A percentile compares a stretch with the other conserved stretches of the same genome.
Conservation (phyloP, 2,888 invertebrate genomes). For the Nineta flava region DNA sequence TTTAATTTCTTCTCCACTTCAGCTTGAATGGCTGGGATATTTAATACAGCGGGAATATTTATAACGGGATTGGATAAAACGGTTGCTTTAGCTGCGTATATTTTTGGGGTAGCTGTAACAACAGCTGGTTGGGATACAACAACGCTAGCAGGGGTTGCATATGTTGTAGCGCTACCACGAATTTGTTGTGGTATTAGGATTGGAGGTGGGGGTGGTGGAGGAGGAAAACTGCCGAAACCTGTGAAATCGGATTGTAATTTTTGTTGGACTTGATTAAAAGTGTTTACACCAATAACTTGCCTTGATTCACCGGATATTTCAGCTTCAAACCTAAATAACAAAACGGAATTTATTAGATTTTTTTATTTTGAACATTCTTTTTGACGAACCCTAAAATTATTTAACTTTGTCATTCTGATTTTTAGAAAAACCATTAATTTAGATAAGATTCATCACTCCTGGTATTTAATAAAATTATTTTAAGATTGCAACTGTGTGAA, state of each 20-base stretch:
- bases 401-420: no score
- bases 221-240: conserved; percentile 42
- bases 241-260: conserved; percentile 32
- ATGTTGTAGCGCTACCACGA: conserved; percentile 28
- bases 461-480: no score
- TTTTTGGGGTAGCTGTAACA: conserved; percentile 50
- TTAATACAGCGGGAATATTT: conserved; percentile 22
- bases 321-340: conserved; percentile 78
- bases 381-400: no score
- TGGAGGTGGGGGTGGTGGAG: conserved; percentile 46
- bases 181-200: conserved; percentile 59
- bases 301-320: conserved; percentile 60
- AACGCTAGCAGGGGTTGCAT: conserved; percentile 21
- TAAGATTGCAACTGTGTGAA: no score
- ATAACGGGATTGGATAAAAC: conserved; percentile 20
- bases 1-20: conserved; percentile 42
- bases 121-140: conserved; percentile 37
- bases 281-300: conserved; percentile 55
- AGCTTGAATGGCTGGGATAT: conserved; percentile 35
- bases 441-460: no score
- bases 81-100: conserved; percentile 41
- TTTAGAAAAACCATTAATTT: no score
- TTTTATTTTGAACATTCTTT: no score
- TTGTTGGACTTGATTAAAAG: conserved; percentile 55
- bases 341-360: no score